These are phyloP conservation scores for Oreortyx pictus DNA, from an alignment of 2,797 vertebrate genomes.

Conservation along the genomic window DNA sequence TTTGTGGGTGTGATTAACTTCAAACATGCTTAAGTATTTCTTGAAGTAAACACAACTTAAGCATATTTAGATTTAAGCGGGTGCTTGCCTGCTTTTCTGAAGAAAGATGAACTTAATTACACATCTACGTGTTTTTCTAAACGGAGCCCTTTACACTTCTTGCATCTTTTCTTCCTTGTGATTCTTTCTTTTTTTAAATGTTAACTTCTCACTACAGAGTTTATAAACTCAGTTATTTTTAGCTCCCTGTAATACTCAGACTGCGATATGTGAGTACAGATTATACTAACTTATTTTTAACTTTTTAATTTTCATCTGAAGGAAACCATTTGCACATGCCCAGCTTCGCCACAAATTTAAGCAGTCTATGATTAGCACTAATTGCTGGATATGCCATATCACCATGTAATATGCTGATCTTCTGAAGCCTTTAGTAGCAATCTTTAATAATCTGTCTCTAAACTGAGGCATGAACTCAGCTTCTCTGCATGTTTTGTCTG, in stretches of 20 bases:
- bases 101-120: slow-evolving; percentile 52
- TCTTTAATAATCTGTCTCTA: slow-evolving; percentile 46
- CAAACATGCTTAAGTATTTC: slow-evolving; percentile 39
- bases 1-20: slow-evolving; percentile 36
- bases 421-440: slow-evolving; percentile 29
- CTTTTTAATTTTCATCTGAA: slow-evolving; percentile 12
- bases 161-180: neutral
- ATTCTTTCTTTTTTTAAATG: neutral
- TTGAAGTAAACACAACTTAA: slow-evolving; percentile 56
- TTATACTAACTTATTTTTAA: neutral
- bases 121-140: neutral
- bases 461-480: neutral
- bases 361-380: neutral
- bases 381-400: neutral
- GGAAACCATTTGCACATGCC: neutral
- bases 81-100: slow-evolving; percentile 28
- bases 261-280: neutral
- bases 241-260: neutral
- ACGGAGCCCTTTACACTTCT: neutral
- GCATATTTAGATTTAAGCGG: slow-evolving; percentile 40
- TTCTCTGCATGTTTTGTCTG: neutral
- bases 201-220: neutral
- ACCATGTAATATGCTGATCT: slow-evolving; percentile 11
- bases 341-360: slow-evolving; percentile 7
- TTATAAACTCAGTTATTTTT: neutral